Evolutionary conservation across 1,140 invertebrate species (phyloP).

Genomic region (Aphelenchoides avenae): DNA sequence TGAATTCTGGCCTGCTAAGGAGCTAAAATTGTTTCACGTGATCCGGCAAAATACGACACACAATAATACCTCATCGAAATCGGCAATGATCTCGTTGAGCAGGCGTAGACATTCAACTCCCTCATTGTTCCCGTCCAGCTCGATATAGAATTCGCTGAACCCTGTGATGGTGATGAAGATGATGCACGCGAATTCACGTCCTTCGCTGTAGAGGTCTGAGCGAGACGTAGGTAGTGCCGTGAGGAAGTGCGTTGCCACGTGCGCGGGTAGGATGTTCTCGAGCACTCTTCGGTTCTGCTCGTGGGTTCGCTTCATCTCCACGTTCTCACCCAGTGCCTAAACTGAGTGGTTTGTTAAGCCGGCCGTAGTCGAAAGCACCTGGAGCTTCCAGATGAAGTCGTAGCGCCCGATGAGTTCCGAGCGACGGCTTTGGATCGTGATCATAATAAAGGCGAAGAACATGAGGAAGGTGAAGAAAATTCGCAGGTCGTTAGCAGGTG

Average conservation of each 20-base stretch:
- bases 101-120: conserved; percentile 86
- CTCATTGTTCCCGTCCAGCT: conserved; percentile 82
- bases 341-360: background rate
- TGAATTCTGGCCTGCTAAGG: conserved; percentile 75
- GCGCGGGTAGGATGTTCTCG: conserved; percentile 84
- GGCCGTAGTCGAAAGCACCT: conserved; percentile 12
- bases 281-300: conserved; percentile 66
- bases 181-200: conserved; percentile 70
- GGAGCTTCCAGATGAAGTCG: conserved; percentile 59
- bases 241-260: conserved; percentile 87
- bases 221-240: conserved; percentile 41
- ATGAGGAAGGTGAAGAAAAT: conserved; percentile 49
- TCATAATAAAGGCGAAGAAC: conserved; percentile 47
- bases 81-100: conserved; percentile 93
- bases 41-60: conserved; percentile 9
- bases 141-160: conserved; percentile 92
- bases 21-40: conserved; percentile 65
- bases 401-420: conserved; percentile 53
- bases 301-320: conserved; percentile 55
- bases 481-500: conserved; percentile 36
- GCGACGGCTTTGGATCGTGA: conserved; percentile 56
- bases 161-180: conserved; percentile 90
- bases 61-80: conserved; percentile 78
- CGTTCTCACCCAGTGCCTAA: conserved; percentile 56
- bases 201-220: conserved; percentile 43